Percentiles rank a stretch among this genome's conserved stretches.
These are phyloP conservation scores for Saimiri boliviensis DNA, from an alignment of 2,113 vertebrate genomes.

Conservation along the genomic window DNA sequence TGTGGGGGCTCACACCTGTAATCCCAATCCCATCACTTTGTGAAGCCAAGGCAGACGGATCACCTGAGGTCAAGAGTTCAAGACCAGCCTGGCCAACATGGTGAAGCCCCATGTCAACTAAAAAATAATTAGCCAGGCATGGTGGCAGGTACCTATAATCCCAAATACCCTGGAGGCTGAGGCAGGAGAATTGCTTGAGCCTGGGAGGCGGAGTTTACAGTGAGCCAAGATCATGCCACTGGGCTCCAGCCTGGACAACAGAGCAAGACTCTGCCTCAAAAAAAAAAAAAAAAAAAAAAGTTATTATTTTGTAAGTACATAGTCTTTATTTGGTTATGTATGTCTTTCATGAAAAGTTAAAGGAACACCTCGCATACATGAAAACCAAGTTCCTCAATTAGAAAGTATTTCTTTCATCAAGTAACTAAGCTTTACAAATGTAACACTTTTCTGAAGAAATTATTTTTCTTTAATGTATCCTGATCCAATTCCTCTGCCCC, in stretches of 20 bases:
- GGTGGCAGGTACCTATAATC: no score
- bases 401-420: background rate
- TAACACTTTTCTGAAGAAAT: background rate
- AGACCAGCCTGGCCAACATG: no score
- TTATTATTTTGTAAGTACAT: background rate
- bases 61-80: no score
- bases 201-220: no score
- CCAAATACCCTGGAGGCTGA: no score
- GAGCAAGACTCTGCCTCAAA: no score
- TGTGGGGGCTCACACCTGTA: background rate
- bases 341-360: background rate
- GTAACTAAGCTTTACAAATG: background rate
- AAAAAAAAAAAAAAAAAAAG: background rate
- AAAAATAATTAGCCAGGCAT: no score
- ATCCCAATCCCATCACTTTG: no score
- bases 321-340: background rate
- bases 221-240: no score
- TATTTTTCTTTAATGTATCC: background rate
- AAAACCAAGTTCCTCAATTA: background rate
- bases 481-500: background rate
- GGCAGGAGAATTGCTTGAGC: no score
- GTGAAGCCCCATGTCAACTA: no score
- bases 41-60: fast-evolving
- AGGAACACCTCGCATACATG: background rate
- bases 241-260: no score